phyloP scores from a whole-genome alignment of 1,140 invertebrate genomes.

The Medauroidea extradentata region DNA sequence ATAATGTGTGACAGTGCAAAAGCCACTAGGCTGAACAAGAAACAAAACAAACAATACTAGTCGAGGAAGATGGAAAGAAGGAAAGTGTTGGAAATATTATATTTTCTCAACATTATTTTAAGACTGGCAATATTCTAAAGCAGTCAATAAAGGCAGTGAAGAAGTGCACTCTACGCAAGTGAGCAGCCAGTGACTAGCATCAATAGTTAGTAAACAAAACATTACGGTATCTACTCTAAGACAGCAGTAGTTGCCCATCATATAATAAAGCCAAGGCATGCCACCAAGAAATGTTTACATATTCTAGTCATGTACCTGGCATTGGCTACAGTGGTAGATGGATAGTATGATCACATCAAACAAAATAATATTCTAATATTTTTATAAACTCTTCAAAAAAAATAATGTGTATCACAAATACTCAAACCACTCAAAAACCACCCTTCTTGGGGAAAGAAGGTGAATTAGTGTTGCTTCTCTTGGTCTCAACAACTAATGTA shows the following conservation, averaged over 20 bases:
- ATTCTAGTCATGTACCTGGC: slow-evolving; percentile 14
- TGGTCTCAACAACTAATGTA: neutral
- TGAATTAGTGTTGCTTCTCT: neutral
- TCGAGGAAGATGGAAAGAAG: too few species aligned
- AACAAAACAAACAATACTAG: too few species aligned
- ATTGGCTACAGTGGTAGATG: slow-evolving; percentile 27
- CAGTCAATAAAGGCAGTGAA: too few species aligned
- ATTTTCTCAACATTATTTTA: too few species aligned
- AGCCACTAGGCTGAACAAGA: too few species aligned
- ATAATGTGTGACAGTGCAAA: too few species aligned
- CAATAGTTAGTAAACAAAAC: neutral
- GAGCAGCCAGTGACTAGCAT: slow-evolving; percentile 10
- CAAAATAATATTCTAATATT: neutral
- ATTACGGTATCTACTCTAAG: too few species aligned
- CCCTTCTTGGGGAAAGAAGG: too few species aligned
- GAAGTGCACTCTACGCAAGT: slow-evolving; percentile 1
- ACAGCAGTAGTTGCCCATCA: too few species aligned
- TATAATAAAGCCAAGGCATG: slow-evolving; percentile 20
- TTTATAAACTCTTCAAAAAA: neutral
- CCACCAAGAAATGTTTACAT: slow-evolving; percentile 32
- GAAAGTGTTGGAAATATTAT: too few species aligned
- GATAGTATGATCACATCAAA: slow-evolving; percentile 11
- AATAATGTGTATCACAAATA: neutral
- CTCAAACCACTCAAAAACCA: neutral
- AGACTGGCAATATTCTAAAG: too few species aligned